These are phyloP conservation scores for Phania funesta DNA, from an alignment of 2,888 invertebrate genomes.

Conservation along the genomic window DNA sequence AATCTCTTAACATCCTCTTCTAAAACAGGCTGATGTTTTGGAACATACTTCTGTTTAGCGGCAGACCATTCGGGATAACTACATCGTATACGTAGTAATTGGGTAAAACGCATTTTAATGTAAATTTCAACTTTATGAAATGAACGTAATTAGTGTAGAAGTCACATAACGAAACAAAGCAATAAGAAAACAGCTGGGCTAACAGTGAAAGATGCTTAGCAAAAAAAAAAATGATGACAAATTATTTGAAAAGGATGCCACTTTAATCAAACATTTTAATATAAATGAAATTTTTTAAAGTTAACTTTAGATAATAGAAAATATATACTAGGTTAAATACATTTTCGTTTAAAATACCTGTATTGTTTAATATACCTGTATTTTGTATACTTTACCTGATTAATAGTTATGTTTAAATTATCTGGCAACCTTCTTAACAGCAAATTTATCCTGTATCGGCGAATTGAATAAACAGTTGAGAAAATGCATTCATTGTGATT, in stretches of 20 bases:
- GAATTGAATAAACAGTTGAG: conserved; percentile 51
- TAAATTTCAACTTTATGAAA: not conserved
- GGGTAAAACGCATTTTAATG: conserved; percentile 74
- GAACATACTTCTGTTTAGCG: conserved; percentile 82
- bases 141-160: not conserved
- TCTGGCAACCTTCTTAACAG: not conserved
- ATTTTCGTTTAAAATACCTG: too few species aligned
- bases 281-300: too few species aligned
- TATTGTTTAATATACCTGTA: too few species aligned
- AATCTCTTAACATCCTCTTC: conserved; percentile 81
- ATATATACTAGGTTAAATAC: too few species aligned
- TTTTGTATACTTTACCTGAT: too few species aligned
- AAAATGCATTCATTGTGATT: conserved; percentile 66
- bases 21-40: conserved; percentile 86
- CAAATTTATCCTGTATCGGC: not conserved
- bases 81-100: conserved; percentile 69
- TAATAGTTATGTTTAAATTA: not conserved
- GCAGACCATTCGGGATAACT: conserved; percentile 62
- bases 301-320: too few species aligned
- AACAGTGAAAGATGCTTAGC: not conserved
- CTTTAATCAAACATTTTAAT: not conserved
- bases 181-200: conserved; percentile 28
- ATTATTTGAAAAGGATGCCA: not conserved
- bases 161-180: conserved; percentile 44
- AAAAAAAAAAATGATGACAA: not conserved